phyloP scores from a whole-genome alignment of 2,113 vertebrate genomes.

The Toxotes chatareus region DNA sequence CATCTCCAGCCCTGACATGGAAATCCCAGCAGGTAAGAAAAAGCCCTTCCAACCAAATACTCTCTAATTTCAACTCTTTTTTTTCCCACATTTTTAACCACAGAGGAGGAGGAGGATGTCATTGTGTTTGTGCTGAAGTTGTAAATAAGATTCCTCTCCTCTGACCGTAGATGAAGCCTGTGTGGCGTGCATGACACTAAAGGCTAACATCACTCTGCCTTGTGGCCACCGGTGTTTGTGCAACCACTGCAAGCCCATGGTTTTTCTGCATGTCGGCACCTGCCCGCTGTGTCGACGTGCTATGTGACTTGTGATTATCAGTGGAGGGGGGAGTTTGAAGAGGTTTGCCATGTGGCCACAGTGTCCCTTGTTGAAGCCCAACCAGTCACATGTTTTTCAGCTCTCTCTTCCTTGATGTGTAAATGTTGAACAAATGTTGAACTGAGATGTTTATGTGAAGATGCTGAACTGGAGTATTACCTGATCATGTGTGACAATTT shows the following conservation, averaged over 20 bases:
- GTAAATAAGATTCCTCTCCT: constrained; percentile 25
- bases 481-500: not conserved
- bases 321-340: too few relatives aligned
- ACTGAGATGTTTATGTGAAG: not conserved
- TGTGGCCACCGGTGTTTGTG: constrained; percentile 84
- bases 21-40: constrained; percentile 44
- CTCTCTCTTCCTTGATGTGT: not conserved
- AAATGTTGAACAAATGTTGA: not conserved
- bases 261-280: constrained; percentile 61
- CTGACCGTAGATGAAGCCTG: constrained; percentile 56
- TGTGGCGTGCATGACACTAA: constrained; percentile 70
- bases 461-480: not conserved
- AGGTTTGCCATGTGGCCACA: not conserved
- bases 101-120: too few relatives aligned
- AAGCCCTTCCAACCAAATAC: not conserved
- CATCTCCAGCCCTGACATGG: not conserved
- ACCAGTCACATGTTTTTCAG: not conserved
- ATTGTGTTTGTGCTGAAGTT: not conserved
- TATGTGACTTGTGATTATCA: too few relatives aligned
- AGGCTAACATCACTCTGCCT: constrained; percentile 43
- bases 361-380: not conserved
- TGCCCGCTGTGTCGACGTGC: constrained; percentile 80
- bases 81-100: not conserved
- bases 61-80: not conserved
- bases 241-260: constrained; percentile 31